Evolutionary conservation across 2,888 invertebrate species (phyloP), one percentile per base, ranked within the genome.

Genomic region (Harpalus rubripes): DNA sequence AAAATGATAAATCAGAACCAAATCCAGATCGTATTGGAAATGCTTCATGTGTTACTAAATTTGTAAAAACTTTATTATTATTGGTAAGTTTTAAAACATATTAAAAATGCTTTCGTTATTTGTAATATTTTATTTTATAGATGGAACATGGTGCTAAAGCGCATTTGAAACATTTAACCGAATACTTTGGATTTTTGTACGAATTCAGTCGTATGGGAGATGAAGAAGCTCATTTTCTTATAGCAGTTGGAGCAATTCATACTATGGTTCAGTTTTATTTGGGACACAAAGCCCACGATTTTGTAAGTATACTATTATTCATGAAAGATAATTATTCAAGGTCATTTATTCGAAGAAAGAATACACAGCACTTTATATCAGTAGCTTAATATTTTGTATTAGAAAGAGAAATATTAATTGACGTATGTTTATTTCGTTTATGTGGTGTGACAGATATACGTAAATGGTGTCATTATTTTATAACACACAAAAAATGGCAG

Each of bases 161-260:
- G 39, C 96, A 97, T 91, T 90, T 97, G 86, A 95, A 97, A 86
- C 97, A 98, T 90, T 92, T 98, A 87, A 96, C 97, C 0, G 98
- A 98, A 91, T 98, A 98, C 91, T 98, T 98, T 91, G 95, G 96
- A 58, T 94, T 98, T 88, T 92, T 98, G 86, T 96, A 97, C 90
- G 98, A 98, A 91, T 98, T 98, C 91, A 97, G 98, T 88, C 96
- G 98, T 90, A 97, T 98, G 96, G 98, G 98, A 0, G 98, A 98
- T 86, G 97, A 97, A 88, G 98, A 98, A 90, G 96, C 96, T 39
- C 94, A 95, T 90, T 98, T 98, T 91, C 92, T 98, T 88, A 93
- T 98, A 86, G 94, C 96, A 32, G 95, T 96, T 84, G 96, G 97
- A 89, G 96, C 98, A 52, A 98, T 98, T 86, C 95, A 96, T 85